Evolutionary conservation across 1,140 invertebrate species (phyloP), one percentile per base, ranked within the genome.

Genomic region (Drosophila pallidifrons): DNA sequence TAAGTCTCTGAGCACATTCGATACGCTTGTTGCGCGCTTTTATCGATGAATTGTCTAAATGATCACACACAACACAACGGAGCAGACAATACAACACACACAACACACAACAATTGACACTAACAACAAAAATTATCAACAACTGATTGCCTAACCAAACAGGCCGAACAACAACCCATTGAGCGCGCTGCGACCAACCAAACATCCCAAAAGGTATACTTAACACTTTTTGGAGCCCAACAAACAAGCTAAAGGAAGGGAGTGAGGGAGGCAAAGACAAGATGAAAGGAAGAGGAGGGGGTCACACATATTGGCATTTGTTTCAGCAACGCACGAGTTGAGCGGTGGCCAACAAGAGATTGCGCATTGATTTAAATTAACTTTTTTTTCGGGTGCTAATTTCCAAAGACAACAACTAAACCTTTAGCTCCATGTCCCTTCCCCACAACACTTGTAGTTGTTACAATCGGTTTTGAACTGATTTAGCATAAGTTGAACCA

Each of bases 221-320:
- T 89, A 89, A 89, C 85, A 88, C 85, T 88, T 88, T 88, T 89
- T 89, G 83, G 83, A 88, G 85, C 83, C 85, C 80, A 88, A 89
- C 85, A 79, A 87, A 87, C 83, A 76, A 83, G 82, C 30, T 25
- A 49, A 10, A 13, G 8, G 7, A 28, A 47, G 13, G 46, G 15
- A 20, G 16, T 2, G 16, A n/a, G 1, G 16, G 15, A 46, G 20
- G 32, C 6, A n/a, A 1, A 10, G 25, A 41, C 16, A 25, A 47
- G 15, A 41, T 25, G 41, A 35, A n/a, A n/a, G 46, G n/a, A 25
- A 30, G 25, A n/a, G 47, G 10, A 8, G 54, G 20, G 30, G 52
- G 15, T 46, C 66, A 60, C 30, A 63, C 61, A 71, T 65, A 82
- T 79, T 83, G 85, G 75, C 85, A 89, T 89, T 88, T 88, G 85